Conservation (phyloP, 1,140 invertebrate species). For the Oscheius sp. region DNA sequence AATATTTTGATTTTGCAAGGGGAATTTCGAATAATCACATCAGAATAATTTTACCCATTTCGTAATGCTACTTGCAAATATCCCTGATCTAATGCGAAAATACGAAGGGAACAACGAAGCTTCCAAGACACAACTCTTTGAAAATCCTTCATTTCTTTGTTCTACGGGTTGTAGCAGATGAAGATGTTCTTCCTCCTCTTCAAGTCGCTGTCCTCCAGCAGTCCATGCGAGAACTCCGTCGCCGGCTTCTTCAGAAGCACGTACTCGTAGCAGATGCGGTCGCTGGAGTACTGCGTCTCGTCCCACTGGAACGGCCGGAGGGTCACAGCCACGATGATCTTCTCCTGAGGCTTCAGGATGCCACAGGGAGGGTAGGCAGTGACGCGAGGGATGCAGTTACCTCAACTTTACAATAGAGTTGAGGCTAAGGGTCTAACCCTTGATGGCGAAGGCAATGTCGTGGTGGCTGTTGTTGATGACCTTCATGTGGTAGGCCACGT, state of each 20-base stretch:
- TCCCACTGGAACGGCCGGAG: constrained; percentile 18
- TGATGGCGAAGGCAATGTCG: constrained; percentile 8
- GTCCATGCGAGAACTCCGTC: neutral
- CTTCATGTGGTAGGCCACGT: constrained; percentile 21
- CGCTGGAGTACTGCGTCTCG: neutral
- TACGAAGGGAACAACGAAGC: too few species aligned
- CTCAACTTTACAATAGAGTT: too few species aligned
- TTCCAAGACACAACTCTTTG: too few species aligned
- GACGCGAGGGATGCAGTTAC: constrained; percentile 12
- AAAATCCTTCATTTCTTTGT: too few species aligned
- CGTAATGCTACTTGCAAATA: too few species aligned
- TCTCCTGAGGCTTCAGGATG: neutral
- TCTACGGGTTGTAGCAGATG: constrained; percentile 17
- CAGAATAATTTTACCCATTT: too few species aligned
- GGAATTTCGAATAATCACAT: too few species aligned
- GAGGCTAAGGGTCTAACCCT: too few species aligned
- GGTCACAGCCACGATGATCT: constrained; percentile 3
- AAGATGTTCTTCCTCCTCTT: constrained; percentile 12
- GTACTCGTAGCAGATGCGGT: constrained; percentile 15
- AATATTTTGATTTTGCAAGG: too few species aligned
- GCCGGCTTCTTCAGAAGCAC: constrained; percentile 4
- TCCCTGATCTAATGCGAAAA: too few species aligned
- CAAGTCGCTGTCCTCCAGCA: constrained; percentile 2
- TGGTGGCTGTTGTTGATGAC: constrained; percentile 16
- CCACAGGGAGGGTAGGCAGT: constrained; percentile 10